These are phyloP conservation scores for Pygoscelis adeliae DNA, from an alignment of 2,113 vertebrate species.

Conservation along the genomic window DNA sequence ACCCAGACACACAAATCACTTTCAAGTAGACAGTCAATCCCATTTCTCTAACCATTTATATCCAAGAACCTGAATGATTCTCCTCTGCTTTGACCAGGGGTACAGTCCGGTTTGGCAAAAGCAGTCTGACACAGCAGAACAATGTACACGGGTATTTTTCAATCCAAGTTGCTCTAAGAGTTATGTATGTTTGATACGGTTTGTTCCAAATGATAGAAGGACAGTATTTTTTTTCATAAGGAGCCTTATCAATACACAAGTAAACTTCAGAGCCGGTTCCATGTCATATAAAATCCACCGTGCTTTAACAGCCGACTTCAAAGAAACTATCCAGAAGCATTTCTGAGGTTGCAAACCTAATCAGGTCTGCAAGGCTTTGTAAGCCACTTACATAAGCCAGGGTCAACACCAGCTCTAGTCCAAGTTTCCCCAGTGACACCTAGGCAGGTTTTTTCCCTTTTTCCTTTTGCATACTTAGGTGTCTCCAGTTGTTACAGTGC, in stretches of 20 bases:
- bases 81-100: background rate
- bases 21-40: background rate
- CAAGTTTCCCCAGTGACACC: background rate
- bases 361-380: background rate
- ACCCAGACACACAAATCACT: slow-evolving; percentile 35
- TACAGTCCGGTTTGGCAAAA: background rate
- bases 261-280: background rate
- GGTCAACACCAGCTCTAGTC: background rate
- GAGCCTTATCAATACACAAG: background rate
- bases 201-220: background rate
- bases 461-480: background rate
- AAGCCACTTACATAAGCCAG: background rate
- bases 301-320: background rate
- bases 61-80: background rate
- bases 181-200: fast-evolving
- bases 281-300: background rate
- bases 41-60: background rate
- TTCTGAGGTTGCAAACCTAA: background rate
- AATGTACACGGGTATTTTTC: fast-evolving
- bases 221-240: background rate
- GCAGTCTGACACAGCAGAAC: background rate
- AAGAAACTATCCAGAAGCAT: background rate
- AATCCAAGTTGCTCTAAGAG: background rate
- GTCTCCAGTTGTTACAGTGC: too few species aligned
- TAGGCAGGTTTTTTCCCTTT: background rate